Base-by-base conservation (phyloP, 2,113 vertebrate genomes). In the Indicator indicator region DNA sequence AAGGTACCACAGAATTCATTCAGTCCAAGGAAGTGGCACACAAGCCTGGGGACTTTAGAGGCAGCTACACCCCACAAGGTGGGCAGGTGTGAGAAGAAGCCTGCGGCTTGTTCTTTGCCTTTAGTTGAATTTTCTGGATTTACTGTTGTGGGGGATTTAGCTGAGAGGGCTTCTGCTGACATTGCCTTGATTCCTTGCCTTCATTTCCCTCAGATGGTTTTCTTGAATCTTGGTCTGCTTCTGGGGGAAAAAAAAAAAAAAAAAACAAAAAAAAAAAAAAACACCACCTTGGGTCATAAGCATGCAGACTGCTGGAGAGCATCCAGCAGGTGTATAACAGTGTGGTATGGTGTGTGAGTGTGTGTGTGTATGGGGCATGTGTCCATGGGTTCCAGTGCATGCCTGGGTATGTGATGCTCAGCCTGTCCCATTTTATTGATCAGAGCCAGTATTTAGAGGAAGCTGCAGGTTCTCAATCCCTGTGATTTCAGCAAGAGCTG, bases 11-110 rank as follows among this genome's bases (percentile, higher is more conserved):
- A 1, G 63, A 32, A 7, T 17, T 33, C 12, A 11, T 38, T 83
- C n/a, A 73, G 75, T 48, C 38, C n/a, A 48, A 18, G 32, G 28
- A 68, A 64, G n/a, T 16, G 46, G 18, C 14, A 14, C 27, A 54
- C 0, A 0, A 68, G 26, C 42, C 48, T 74, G 48, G 9, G 12
- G n/a, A 60, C 23, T 0, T 0, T 12, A 60, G 6, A 2, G 8
- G 12, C 4, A 63, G 15, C 14, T 73, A 50, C 12, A n/a, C 27
- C 38, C 32, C 0, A 0, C 33, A 52, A 56, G 23, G 6, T 40
- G 17, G 32, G 20, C 75, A 77, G 36, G 20, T 2, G 1, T 1
- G 1, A 56, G 36, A 46, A 69, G 44, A 23, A 52, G 67, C 38
- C 16, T 71, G 38, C 14, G 27, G 7, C 18, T 80, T 50, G 18